Conservation (phyloP, 1,140 invertebrate genomes). For the Agraylea sexmaculata region DNA sequence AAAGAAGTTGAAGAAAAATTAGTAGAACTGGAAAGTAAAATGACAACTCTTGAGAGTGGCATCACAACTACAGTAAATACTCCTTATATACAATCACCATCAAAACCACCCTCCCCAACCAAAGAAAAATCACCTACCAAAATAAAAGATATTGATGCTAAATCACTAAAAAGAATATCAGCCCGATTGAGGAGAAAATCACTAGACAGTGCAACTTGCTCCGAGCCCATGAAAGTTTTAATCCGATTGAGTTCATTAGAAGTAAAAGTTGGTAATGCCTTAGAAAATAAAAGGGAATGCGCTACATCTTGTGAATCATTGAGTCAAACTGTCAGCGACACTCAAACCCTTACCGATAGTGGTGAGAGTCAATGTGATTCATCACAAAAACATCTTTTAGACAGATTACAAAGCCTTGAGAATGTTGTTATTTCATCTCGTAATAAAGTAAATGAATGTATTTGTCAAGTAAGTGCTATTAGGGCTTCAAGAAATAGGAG, state of each 20-base stretch:
- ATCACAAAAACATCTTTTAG: constrained; percentile 39
- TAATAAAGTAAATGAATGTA: constrained; percentile 39
- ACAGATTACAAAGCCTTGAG: constrained; percentile 44
- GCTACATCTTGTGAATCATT: constrained; percentile 43
- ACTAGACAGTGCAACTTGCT: constrained; percentile 60
- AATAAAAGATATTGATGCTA: constrained; percentile 40
- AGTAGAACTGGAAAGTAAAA: constrained; percentile 64
- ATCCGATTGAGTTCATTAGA: constrained; percentile 62
- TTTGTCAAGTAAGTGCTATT: constrained; percentile 43
- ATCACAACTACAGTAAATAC: constrained; percentile 24
- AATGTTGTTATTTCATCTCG: constrained; percentile 43
- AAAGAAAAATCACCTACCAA: constrained; percentile 39
- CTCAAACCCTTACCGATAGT: constrained; percentile 26
- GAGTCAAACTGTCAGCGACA: constrained; percentile 30
- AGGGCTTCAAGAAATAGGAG: constrained; percentile 40
- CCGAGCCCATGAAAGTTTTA: constrained; percentile 65
- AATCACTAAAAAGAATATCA: constrained; percentile 38
- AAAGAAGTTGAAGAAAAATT: constrained; percentile 77
- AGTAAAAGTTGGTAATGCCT: constrained; percentile 52
- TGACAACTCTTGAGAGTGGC: constrained; percentile 48
- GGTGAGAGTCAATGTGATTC: constrained; percentile 23
- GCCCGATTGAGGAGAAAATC: constrained; percentile 54
- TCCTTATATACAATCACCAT: constrained; percentile 38
- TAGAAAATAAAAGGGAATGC: constrained; percentile 37
- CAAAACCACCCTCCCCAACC: constrained; percentile 36